Base-by-base conservation (phyloP, 2,797 vertebrate species). In the Arremon aurantiirostris region DNA sequence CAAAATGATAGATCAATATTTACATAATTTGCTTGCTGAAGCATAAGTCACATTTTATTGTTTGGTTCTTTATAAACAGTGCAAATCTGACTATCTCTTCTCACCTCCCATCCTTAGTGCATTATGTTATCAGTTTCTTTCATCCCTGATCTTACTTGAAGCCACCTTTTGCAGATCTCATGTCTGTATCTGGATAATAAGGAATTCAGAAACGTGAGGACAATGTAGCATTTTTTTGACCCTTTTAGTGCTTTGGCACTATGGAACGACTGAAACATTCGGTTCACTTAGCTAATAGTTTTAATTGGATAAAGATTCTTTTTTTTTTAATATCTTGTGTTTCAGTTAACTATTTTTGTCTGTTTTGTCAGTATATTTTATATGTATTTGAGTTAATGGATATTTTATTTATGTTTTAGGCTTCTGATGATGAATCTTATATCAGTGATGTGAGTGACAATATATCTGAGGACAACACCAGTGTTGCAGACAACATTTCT, bases 371-470 rank as follows among this genome's bases (percentile, higher is more conserved):
- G 14, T 56, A 20, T 59, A 23, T 82, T 93, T 91, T 39, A 14
- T 83, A 44, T 39, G 15, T 56, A 35, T 81, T 86, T 76, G 53
- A 61, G 22, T 72, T 75, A 68, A 89, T 55, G 34, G 24, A 15
- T 69, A 41, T 63, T 80, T 87, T 84, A 37, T 92, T 91, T 89
- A 60, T 72, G 14, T 93, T 96, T 66, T 97, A 99, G 99, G 99
- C 98, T 96, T 99, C 99, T 94, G 99, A 99, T 95, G 99, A 99
- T 96, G 99, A 99, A 97, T 99, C 99, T 96, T 99, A 99, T 86
- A 98, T 99, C 98, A 99, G 99, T 81, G 99, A 99, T 97, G 99
- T 99, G 98, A 99, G 99, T 90, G 99, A 99, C 98, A 99, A 99
- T 96, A 99, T 99, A 98, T 99, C 99, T 34, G 99, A 99, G 98